Base-by-base conservation (phyloP, 2,797 vertebrate species). In the Sebastes reedi region DNA sequence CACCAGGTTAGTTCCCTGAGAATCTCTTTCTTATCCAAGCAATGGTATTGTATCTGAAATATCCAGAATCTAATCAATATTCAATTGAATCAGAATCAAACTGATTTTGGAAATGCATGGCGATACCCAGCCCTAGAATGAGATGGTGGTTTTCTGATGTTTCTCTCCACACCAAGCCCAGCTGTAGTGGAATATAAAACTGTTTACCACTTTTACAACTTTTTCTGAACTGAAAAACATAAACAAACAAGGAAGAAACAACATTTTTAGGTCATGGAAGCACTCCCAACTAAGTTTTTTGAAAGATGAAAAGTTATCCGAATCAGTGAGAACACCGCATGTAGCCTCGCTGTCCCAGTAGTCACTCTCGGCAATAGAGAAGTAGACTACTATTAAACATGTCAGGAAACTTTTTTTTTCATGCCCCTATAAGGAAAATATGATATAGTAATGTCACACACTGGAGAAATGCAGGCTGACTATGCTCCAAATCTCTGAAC, bases 301-400 rank as follows among this genome's bases (percentile, higher is more conserved):
- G 46, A 88, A 87, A 85, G 81, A 34, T 32, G 32, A 79, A 82
- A 89, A 85, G 85, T 81, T 72, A 67, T 42, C 6, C 0, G 75
- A 80, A 65, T 77, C n/a, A 9, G 73, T 18, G 27, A n/a, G 67
- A 83, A 24, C 67, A 14, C 70, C 24, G 74, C 9, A 46, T 67
- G 32, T 79, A 20, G 75, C 65, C 73, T 69, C 61, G 55, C n/a
- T 30, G 2, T 60, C 56, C 22, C 50, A 30, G 62, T 70, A 58
- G 56, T 80, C 60, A 52, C 73, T 78, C 71, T 74, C 81, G 32
- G 73, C 75, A 81, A 58, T 80, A 84, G 65, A 84, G 64, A 27
- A 70, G 76, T 32, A 71, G 81, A 70, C 76, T 75, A 67, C 76
- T 72, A 67, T 87, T 80, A 88, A 88, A 83, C 67, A 67, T 80